Percentiles rank a stretch among this genome's conserved stretches.
Conservation (phyloP, 1,140 invertebrate genomes). For the Cherax destructor region DNA sequence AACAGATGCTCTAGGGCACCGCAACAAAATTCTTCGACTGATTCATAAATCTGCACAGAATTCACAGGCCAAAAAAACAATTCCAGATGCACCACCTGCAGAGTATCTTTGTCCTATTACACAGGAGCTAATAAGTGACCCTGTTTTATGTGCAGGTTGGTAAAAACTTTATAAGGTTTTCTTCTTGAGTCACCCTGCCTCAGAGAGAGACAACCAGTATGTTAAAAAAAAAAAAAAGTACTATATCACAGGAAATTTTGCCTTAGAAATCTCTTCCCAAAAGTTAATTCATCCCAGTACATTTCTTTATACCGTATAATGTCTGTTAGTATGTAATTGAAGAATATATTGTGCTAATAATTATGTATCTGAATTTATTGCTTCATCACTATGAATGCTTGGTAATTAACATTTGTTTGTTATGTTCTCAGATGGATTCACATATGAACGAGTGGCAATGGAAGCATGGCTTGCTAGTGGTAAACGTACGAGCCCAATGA, state of each 20-base stretch:
- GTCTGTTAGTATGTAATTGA: too few relatives aligned
- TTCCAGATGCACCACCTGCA: constrained; percentile 76
- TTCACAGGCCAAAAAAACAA: constrained; percentile 24
- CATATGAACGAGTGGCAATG: constrained; percentile 85
- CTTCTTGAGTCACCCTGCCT: too few relatives aligned
- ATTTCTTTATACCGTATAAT: neutral
- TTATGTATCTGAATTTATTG: too few relatives aligned
- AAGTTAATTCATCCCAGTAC: neutral
- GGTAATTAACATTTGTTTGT: neutral
- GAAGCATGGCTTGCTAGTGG: constrained; percentile 85
- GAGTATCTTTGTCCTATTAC: constrained; percentile 90
- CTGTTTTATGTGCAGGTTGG: constrained; percentile 83
- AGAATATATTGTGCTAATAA: too few relatives aligned
- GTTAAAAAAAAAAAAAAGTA: too few relatives aligned
- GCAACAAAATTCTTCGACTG: constrained; percentile 76
- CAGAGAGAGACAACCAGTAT: too few relatives aligned
- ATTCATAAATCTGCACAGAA: constrained; percentile 37
- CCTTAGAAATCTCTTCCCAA: neutral
- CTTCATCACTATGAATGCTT: neutral
- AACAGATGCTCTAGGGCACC: constrained; percentile 74
- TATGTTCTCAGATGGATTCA: constrained; percentile 82
- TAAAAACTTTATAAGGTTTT: neutral
- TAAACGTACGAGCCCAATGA: constrained; percentile 86
- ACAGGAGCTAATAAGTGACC: constrained; percentile 86
- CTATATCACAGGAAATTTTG: too few relatives aligned